Conservation (phyloP, 1,140 invertebrate species). For the Drosophila rufa region DNA sequence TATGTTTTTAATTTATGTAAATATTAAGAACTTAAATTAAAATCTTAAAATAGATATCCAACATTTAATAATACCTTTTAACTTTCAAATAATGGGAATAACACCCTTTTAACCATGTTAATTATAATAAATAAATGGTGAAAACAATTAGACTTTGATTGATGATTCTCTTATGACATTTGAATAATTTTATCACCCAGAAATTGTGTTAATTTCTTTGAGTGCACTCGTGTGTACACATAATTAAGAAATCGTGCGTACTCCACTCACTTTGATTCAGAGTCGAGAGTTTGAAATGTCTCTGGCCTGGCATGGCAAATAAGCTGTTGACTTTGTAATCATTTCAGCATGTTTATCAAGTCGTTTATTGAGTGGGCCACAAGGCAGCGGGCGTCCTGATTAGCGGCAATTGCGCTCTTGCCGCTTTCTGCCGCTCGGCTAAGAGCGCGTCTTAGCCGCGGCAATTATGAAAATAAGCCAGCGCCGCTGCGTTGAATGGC, state of each 20-base stretch:
- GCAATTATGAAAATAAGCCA: conserved; percentile 75
- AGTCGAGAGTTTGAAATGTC: conserved; percentile 57
- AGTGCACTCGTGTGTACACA: conserved; percentile 66
- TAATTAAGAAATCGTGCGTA: conserved; percentile 71
- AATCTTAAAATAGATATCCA: no score
- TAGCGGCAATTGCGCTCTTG: conserved; percentile 34
- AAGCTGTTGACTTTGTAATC: conserved; percentile 77
- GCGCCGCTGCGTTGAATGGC: conserved; percentile 36
- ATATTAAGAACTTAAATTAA: no score
- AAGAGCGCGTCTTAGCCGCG: conserved; percentile 38
- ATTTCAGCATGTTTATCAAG: conserved; percentile 69
- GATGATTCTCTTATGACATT: not conserved
- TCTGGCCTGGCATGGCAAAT: conserved; percentile 61
- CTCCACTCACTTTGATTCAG: conserved; percentile 54
- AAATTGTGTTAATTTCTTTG: conserved; percentile 11
- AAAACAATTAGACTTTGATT: not conserved
- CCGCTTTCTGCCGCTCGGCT: conserved; percentile 18
- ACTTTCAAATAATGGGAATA: no score
- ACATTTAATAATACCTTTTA: no score
- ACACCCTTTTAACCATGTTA: no score
- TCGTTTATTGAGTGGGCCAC: conserved; percentile 39
- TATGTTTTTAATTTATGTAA: no score
- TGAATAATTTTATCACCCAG: not conserved
- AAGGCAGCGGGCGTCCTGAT: conserved; percentile 16
- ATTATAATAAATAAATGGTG: no score